Evolutionary conservation across 2,113 vertebrate genomes (phyloP), one percentile per base, ranked within the genome.

Genomic region (Muntiacus reevesi): DNA sequence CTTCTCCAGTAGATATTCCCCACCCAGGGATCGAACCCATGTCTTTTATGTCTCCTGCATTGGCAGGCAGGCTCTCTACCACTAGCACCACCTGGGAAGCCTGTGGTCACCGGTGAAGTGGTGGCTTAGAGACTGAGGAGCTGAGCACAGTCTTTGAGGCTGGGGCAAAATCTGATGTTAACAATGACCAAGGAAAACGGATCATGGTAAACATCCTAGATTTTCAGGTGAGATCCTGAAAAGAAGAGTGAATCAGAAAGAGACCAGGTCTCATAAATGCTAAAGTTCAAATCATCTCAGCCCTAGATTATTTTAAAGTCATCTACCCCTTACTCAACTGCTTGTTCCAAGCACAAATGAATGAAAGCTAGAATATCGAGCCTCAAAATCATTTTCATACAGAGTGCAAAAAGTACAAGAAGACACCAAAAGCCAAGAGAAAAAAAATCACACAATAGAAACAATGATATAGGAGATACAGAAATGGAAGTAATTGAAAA

Each of bases 11-110:
- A 36, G n/a, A 71, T 71, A 71, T 36, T 71, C 19, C 19, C n/a
- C 36, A 71, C n/a, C 19, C 67, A 71, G 67, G 9, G n/a, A 36
- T 6, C 0, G 0, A 71, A 3, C n/a, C 19, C 19, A 23, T 71
- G 67, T 71, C 19, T 23, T 71, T 71, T 6, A 23, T 12, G n/a
- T 71, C n/a, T 71, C 67, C 67, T 23, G n/a, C 67, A 6, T 71
- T 40, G n/a, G 17, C 67, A 36, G 10, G 19, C n/a, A 71, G 9
- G 17, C 36, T 71, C 19, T 23, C 10, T 40, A 23, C n/a, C 67
- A 23, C 19, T 23, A 23, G 67, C 67, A 1, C 5, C 9, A 40
- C n/a, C n/a, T 36, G 9, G n/a, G 67, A 71, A 71, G 67, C 9
- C 67, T 36, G 67, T 82, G 36, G 43, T 81, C n/a, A 30, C 60